Percentiles rank a stretch among this genome's conserved stretches.
phyloP scores from a whole-genome alignment of 2,113 vertebrate genomes.

The Megaceryle maxima region DNA sequence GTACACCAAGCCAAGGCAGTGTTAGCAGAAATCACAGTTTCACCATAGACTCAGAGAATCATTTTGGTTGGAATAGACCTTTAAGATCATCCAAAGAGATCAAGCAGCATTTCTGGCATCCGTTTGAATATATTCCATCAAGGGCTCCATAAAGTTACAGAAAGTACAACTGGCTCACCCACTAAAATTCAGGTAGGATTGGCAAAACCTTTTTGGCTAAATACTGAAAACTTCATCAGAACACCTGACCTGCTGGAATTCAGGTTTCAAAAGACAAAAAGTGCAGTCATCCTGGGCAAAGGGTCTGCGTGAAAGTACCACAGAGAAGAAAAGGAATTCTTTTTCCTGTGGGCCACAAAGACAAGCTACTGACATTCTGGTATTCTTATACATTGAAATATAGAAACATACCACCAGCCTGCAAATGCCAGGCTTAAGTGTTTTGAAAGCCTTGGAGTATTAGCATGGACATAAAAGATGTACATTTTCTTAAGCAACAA shows the following conservation, averaged over 20 bases:
- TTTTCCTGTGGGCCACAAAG: conserved; percentile 26
- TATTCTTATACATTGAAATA: no score
- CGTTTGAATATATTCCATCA: not conserved
- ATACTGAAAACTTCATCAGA: not conserved
- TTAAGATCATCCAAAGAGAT: conserved; percentile 2
- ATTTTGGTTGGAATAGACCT: not conserved
- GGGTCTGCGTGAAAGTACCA: not conserved
- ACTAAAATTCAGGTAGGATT: not conserved
- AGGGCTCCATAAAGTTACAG: not conserved
- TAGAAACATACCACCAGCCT: not conserved
- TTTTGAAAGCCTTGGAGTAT: not conserved
- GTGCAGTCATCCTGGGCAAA: not conserved
- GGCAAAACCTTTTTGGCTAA: not conserved
- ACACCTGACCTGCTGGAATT: not conserved
- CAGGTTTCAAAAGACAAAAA: conserved; percentile 23
- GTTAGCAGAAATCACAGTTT: conserved; percentile 30
- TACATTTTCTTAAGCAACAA: not conserved
- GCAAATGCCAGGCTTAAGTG: conserved; percentile 5
- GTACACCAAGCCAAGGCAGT: not conserved
- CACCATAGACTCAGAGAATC: not conserved
- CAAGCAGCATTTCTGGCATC: conserved; percentile 20
- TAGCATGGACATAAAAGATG: not conserved
- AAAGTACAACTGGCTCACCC: not conserved
- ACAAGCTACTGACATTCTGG: not conserved
- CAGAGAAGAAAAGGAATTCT: conserved; percentile 19